Conservation (phyloP, 2,888 invertebrate species). For the Drosophila robusta region DNA sequence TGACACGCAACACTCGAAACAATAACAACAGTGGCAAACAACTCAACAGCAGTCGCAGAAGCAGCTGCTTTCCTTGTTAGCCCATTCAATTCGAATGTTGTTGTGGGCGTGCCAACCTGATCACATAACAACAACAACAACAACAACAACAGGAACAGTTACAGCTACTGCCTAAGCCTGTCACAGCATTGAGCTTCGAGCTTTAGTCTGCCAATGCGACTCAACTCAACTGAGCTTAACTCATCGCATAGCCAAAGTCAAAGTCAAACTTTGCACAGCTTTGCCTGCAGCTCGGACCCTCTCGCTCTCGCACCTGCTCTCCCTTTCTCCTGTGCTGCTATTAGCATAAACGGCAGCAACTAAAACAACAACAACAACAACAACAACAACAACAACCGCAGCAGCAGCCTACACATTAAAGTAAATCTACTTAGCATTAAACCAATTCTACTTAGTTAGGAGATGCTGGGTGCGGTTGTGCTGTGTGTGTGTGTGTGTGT, state of each 20-base stretch:
- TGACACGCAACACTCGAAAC: constrained; percentile 67
- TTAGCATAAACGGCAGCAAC: constrained; percentile 43
- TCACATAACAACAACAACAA: constrained; percentile 16
- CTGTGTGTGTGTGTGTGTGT: neutral
- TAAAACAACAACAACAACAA: constrained; percentile 20
- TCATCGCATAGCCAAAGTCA: constrained; percentile 45
- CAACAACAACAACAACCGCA: constrained; percentile 7
- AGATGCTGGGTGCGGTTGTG: neutral
- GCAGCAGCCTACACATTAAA: constrained; percentile 47
- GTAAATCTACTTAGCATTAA: constrained; percentile 75
- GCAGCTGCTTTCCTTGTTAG: constrained; percentile 46
- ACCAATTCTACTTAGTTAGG: constrained; percentile 66
- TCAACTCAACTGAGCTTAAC: constrained; percentile 51
- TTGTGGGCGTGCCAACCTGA: constrained; percentile 52
- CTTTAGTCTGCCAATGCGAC: constrained; percentile 55
- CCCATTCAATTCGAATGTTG: constrained; percentile 39
- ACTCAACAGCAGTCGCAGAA: constrained; percentile 23
- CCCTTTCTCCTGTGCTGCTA: constrained; percentile 3
- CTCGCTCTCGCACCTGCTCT: neutral
- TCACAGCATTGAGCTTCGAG: constrained; percentile 56
- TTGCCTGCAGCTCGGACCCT: constrained; percentile 11
- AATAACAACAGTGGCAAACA: constrained; percentile 70
- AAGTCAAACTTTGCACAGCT: constrained; percentile 39
- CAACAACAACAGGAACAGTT: constrained; percentile 6
- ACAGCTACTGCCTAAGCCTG: constrained; percentile 31